A percentile compares a stretch with the other conserved stretches of the same genome.
Conservation (phyloP, 2,888 invertebrate species). For the Platerodrilus igneus region DNA sequence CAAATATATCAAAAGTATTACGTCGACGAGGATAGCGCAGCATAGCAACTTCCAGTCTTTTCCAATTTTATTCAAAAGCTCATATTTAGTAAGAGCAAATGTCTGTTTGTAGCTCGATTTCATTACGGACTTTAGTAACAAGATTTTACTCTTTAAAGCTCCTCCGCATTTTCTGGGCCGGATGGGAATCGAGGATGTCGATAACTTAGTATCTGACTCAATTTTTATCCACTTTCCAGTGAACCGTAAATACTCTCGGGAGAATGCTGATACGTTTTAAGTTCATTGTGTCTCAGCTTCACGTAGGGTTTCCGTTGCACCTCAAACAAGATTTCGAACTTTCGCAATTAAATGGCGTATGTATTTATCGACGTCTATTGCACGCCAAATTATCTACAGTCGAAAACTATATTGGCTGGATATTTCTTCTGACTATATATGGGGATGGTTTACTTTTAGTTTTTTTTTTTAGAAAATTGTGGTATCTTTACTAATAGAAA, state of each 20-base stretch:
- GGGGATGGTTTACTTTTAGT: no score
- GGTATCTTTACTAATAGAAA: no score
- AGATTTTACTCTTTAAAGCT: conserved; percentile 32
- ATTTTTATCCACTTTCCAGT: conserved; percentile 34
- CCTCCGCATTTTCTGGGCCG: conserved; percentile 33
- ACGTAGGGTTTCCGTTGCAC: conserved; percentile 38
- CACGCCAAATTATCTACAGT: conserved; percentile 34
- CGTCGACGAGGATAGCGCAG: no score
- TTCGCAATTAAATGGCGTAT: conserved; percentile 29
- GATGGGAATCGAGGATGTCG: conserved; percentile 35
- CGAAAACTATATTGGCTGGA: conserved; percentile 34
- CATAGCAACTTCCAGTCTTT: no score
- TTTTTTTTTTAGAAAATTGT: no score
- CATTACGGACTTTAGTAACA: no score
- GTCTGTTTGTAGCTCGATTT: no score
- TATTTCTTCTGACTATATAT: no score
- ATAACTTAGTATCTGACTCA: conserved; percentile 37
- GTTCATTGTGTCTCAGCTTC: conserved; percentile 40
- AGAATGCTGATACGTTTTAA: conserved; percentile 34
- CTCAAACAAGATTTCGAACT: conserved; percentile 32
- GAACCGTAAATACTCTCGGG: conserved; percentile 36
- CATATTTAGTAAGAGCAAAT: no score
- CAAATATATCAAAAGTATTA: no score
- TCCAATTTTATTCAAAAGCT: no score
- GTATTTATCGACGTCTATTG: no score